Conservation (phyloP, 2,113 vertebrate genomes). For the Tricholaema leucomelas region DNA sequence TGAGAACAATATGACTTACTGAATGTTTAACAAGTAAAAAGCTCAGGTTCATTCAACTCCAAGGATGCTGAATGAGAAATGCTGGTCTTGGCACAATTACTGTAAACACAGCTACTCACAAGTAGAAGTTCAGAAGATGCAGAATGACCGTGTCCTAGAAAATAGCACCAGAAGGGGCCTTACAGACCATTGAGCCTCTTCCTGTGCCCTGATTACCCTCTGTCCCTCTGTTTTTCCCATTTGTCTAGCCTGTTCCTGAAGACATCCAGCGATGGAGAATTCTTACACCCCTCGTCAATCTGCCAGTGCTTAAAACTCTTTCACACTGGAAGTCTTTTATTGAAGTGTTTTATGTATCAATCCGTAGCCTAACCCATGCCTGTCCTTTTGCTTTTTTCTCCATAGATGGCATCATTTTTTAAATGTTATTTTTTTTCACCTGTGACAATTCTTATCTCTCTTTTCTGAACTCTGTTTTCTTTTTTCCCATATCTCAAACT, state of each 20-base stretch:
- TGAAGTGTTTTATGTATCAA: background rate
- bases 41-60: slow-evolving; percentile 36
- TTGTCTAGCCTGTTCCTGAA: background rate
- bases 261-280: background rate
- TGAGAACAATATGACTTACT: background rate
- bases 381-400: background rate
- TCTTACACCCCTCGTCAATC: background rate
- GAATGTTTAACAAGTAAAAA: slow-evolving; percentile 53
- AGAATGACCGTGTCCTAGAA: background rate
- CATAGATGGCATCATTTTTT: background rate
- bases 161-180: background rate
- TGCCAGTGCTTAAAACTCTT: background rate
- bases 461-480: background rate
- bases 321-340: background rate
- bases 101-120: background rate
- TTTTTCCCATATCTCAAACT: background rate
- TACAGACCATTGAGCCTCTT: background rate
- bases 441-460: background rate
- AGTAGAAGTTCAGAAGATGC: background rate
- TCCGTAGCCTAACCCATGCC: background rate
- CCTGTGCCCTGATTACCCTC: background rate
- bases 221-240: background rate
- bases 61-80: slow-evolving; percentile 40
- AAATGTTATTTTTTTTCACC: background rate
- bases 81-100: background rate